Evolutionary conservation across 2,113 vertebrate species (phyloP).

Genomic region (Cyprinodon variegatus): DNA sequence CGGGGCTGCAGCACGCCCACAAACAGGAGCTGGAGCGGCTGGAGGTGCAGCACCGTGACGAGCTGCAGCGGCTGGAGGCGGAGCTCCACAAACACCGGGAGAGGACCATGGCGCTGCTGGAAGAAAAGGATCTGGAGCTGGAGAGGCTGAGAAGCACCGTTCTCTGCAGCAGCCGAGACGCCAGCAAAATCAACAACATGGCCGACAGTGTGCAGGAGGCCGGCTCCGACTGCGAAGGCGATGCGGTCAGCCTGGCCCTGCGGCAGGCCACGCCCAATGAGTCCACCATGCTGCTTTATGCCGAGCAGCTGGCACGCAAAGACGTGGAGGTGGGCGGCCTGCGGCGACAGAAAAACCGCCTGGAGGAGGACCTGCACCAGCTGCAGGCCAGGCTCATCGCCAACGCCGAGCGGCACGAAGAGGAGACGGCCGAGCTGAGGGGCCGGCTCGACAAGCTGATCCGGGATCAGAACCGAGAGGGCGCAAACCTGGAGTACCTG

Average conservation of each 20-base stretch:
- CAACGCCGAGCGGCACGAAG: conserved; percentile 79
- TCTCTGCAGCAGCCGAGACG: conserved; percentile 12
- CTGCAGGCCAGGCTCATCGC: conserved; percentile 81
- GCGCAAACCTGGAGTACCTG: conserved; percentile 95
- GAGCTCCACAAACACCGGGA: conserved; percentile 93
- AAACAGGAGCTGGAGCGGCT: conserved; percentile 84
- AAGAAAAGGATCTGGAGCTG: conserved; percentile 92
- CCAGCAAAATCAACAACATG: background rate
- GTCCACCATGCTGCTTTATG: conserved; percentile 90
- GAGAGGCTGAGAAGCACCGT: conserved; percentile 79
- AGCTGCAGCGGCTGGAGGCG: conserved; percentile 84
- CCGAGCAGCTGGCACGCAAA: conserved; percentile 90
- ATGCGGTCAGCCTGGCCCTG: conserved; percentile 79
- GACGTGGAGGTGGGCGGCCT: conserved; percentile 84
- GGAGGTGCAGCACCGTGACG: conserved; percentile 82
- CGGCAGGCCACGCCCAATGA: conserved; percentile 70
- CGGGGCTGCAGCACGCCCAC: conserved; percentile 81
- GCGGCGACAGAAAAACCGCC: conserved; percentile 84
- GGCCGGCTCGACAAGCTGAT: conserved; percentile 80
- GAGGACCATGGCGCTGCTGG: conserved; percentile 88
- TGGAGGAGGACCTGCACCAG: conserved; percentile 85
- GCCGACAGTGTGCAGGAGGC: fast-evolving
- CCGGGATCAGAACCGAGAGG: conserved; percentile 87
- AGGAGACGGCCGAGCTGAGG: conserved; percentile 77
- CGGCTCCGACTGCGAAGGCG: conserved; percentile 66